Conservation (phyloP, 2,888 invertebrate genomes). For the Zygothrica quintamaculata region DNA sequence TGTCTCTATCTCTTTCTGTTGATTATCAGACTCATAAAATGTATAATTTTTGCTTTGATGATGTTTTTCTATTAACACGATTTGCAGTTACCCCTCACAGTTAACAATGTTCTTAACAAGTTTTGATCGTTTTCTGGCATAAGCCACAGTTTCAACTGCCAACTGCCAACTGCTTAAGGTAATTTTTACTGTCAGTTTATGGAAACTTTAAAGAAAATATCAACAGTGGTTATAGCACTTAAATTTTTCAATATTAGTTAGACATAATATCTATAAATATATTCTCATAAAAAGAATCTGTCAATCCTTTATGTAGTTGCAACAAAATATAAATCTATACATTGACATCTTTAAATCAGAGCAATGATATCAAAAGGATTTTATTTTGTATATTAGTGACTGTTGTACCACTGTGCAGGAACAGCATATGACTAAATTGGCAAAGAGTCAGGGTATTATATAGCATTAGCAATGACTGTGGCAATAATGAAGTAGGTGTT, state of each 20-base stretch:
- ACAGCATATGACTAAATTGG: constrained; percentile 41
- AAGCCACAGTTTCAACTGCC: constrained; percentile 41
- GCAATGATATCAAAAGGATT: too few relatives aligned
- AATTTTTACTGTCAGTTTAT: constrained; percentile 38
- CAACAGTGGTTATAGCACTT: too few relatives aligned
- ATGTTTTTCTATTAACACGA: constrained; percentile 64
- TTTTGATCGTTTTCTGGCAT: constrained; percentile 61
- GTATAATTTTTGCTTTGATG: constrained; percentile 56
- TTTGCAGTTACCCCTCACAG: constrained; percentile 37
- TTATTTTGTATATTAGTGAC: background rate
- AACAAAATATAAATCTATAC: too few relatives aligned
- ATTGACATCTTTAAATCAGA: too few relatives aligned
- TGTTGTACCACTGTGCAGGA: constrained; percentile 43
- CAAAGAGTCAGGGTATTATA: constrained; percentile 33
- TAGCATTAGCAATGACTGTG: constrained; percentile 47
- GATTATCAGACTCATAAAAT: constrained; percentile 72
- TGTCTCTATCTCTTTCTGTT: constrained; percentile 46
- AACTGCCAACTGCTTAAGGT: background rate
- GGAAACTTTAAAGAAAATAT: background rate
- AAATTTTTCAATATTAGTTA: too few relatives aligned
- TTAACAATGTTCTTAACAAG: constrained; percentile 48
- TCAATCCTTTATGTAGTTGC: too few relatives aligned
- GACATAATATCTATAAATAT: too few relatives aligned
- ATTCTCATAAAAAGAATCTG: too few relatives aligned
- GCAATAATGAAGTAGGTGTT: constrained; percentile 74